Percentiles rank a stretch among this genome's conserved stretches.
These are phyloP conservation scores for Bucorvus abyssinicus DNA, from an alignment of 2,797 vertebrate species.

Conservation along the genomic window DNA sequence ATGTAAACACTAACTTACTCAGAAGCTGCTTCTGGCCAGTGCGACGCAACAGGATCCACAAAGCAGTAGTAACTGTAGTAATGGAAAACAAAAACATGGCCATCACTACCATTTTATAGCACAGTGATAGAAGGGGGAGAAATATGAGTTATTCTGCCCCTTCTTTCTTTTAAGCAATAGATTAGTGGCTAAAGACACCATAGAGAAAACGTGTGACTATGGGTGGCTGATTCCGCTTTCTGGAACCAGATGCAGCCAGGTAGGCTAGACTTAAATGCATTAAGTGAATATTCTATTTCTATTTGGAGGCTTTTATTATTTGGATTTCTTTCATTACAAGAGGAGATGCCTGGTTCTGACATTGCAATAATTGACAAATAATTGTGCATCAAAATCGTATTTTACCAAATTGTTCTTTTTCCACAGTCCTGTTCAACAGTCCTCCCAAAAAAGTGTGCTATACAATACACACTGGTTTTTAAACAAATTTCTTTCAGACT, in stretches of 20 bases:
- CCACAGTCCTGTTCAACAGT: neutral
- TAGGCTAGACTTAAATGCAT: neutral
- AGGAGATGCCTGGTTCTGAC: neutral
- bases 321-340: neutral
- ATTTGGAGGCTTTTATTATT: neutral
- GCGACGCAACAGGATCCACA: neutral
- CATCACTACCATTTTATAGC: neutral
- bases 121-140: neutral
- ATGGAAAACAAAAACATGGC: neutral
- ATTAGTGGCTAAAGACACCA: neutral
- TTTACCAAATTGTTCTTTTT: neutral
- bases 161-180: neutral
- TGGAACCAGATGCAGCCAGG: neutral
- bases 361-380: neutral
- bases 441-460: neutral
- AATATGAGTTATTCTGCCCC: neutral
- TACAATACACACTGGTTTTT: neutral
- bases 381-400: neutral
- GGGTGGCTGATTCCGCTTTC: neutral
- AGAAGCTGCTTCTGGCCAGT: neutral
- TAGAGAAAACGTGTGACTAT: neutral
- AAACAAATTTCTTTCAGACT: neutral
- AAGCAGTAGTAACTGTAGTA: neutral
- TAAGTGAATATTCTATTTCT: neutral
- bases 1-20: neutral